Conservation (phyloP, 2,113 vertebrate genomes). For the Colossoma macropomum region DNA sequence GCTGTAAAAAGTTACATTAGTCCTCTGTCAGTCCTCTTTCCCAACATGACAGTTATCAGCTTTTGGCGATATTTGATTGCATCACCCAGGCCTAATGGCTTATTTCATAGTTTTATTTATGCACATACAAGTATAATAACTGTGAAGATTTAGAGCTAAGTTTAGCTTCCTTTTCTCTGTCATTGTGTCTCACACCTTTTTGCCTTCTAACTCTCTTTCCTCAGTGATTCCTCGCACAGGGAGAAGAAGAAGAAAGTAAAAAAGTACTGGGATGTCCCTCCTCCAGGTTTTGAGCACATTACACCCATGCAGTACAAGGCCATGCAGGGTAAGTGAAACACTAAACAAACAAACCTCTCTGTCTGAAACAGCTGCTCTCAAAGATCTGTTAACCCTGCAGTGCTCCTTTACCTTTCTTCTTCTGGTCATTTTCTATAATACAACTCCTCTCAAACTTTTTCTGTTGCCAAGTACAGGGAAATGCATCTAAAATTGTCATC, state of each 20-base stretch:
- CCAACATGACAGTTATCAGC: no score
- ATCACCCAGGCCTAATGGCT: no score
- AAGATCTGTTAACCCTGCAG: neutral
- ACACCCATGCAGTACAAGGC: slow-evolving; percentile 96
- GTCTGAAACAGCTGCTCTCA: neutral
- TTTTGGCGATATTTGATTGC: no score
- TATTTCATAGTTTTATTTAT: no score
- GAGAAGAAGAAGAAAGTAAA: slow-evolving; percentile 94
- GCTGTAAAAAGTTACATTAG: no score
- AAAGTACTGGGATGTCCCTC: slow-evolving; percentile 94
- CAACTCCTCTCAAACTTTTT: neutral
- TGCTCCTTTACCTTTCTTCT: neutral
- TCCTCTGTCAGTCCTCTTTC: no score
- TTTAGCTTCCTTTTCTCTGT: no score
- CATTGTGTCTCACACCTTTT: neutral
- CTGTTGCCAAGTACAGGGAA: no score
- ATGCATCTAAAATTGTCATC: no score
- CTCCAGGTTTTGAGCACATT: slow-evolving; percentile 92
- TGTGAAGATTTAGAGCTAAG: no score
- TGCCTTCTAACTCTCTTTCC: neutral
- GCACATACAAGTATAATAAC: no score
- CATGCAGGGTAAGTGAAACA: slow-evolving; percentile 85
- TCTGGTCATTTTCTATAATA: no score
- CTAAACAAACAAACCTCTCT: neutral
- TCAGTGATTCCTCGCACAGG: slow-evolving; percentile 87